A percentile compares a stretch with the other conserved stretches of the same genome.
Evolutionary conservation across 2,797 vertebrate genomes (phyloP).

Genomic region (Prionace glauca): DNA sequence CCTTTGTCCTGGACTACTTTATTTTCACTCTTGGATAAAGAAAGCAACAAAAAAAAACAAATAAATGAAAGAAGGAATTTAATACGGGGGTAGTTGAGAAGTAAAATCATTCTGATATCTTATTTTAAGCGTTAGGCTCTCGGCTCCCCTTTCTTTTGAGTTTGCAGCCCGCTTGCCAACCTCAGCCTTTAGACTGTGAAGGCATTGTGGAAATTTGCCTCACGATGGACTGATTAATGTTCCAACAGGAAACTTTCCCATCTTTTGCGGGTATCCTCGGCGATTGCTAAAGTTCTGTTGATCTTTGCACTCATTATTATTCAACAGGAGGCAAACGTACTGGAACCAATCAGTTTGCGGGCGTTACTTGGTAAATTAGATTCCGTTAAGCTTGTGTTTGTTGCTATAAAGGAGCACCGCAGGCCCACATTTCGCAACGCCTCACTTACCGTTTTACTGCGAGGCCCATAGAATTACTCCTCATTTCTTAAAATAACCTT

Average conservation of each 20-base stretch:
- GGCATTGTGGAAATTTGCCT: neutral
- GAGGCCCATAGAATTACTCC: neutral
- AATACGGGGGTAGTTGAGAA: neutral
- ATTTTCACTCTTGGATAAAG: conserved; percentile 22
- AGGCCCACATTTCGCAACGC: neutral
- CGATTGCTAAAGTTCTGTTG: neutral
- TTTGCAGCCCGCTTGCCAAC: neutral
- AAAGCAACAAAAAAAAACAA: conserved; percentile 21
- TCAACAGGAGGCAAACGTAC: conserved; percentile 34
- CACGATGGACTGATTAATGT: no score
- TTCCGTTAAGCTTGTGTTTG: conserved; percentile 19
- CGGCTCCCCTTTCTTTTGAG: neutral
- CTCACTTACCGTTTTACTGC: no score
- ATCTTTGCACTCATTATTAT: neutral
- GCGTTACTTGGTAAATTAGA: conserved; percentile 25
- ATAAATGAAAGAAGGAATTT: conserved; percentile 34
- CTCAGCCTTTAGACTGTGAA: neutral
- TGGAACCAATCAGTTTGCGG: conserved; percentile 21
- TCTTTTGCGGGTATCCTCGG: neutral
- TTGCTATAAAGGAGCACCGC: neutral
- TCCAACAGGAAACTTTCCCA: neutral
- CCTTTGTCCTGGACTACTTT: conserved; percentile 20
- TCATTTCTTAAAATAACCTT: neutral
- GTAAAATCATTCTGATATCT: neutral
- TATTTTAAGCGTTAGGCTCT: neutral